A percentile compares a stretch with the other conserved stretches of the same genome.
Conservation (phyloP, 1,140 invertebrate genomes). For the Aphelenchoides fujianensis region DNA sequence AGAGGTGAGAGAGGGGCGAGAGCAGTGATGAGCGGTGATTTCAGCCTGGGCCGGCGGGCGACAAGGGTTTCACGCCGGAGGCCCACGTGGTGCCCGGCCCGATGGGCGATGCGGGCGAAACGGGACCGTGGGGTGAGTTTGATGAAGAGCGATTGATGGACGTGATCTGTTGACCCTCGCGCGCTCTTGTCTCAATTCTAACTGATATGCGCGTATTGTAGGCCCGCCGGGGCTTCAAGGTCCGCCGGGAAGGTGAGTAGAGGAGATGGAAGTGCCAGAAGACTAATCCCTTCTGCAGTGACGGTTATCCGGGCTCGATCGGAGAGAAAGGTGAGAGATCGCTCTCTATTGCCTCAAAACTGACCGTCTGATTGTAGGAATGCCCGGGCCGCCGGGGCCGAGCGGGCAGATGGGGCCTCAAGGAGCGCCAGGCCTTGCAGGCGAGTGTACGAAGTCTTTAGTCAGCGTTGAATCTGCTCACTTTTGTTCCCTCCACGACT, state of each 20-base stretch:
- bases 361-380: not conserved
- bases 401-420: conserved; percentile 49
- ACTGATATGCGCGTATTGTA: not conserved
- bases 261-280: not conserved
- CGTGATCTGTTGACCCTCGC: not conserved
- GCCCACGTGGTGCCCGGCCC: conserved; percentile 61
- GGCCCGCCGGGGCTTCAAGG: conserved; percentile 57
- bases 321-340: conserved; percentile 10
- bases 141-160: not conserved
- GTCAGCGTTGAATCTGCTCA: conserved; percentile 33
- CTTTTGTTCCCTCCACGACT: too few relatives aligned
- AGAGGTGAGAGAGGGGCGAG: conserved; percentile 31
- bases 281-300: too few relatives aligned
- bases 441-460: conserved; percentile 44
- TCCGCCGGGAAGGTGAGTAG: conserved; percentile 40
- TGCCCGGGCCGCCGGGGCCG: conserved; percentile 56
- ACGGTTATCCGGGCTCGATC: conserved; percentile 17
- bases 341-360: not conserved
- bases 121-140: conserved; percentile 59
- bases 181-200: not conserved
- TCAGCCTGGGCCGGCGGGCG: conserved; percentile 46
- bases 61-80: conserved; percentile 59
- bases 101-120: conserved; percentile 57
- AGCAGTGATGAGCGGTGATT: conserved; percentile 28
- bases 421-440: conserved; percentile 48